phyloP scores from a whole-genome alignment of 2,113 vertebrate genomes.

The Gadus chalcogrammus region DNA sequence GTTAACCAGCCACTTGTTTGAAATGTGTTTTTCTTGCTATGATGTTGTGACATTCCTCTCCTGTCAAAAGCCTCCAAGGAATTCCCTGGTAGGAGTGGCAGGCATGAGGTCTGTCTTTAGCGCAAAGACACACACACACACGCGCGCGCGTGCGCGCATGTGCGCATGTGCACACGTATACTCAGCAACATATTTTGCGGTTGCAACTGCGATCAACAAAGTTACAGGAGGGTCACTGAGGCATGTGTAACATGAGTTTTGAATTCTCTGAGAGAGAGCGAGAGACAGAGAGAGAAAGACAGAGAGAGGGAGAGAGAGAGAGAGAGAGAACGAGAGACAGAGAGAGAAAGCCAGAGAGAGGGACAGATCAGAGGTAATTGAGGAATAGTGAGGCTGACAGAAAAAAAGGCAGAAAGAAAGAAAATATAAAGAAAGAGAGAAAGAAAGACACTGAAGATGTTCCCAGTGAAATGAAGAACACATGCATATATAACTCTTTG shows the following conservation, averaged over 20 bases:
- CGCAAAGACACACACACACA: slow-evolving; percentile 11
- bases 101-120: slow-evolving; percentile 60
- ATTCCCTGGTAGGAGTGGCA: slow-evolving; percentile 72
- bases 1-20: too few relatives aligned
- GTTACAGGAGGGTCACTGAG: slow-evolving; percentile 64
- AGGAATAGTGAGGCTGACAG: not conserved
- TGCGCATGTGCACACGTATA: not conserved
- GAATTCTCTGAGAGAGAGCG: not conserved
- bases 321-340: slow-evolving; percentile 3
- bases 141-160: slow-evolving; percentile 9
- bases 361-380: not conserved
- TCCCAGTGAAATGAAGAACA: slow-evolving; percentile 35
- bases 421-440: slow-evolving; percentile 14
- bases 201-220: slow-evolving; percentile 60
- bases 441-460: slow-evolving; percentile 61
- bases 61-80: slow-evolving; percentile 64
- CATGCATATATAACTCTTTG: slow-evolving; percentile 60
- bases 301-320: slow-evolving; percentile 13
- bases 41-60: slow-evolving; percentile 62
- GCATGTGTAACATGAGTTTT: slow-evolving; percentile 69
- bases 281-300: not conserved
- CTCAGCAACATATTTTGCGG: slow-evolving; percentile 50
- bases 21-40: too few relatives aligned
- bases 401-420: slow-evolving; percentile 47
- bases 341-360: slow-evolving; percentile 7